These are phyloP conservation scores for Tridacna gigas DNA, from an alignment of 2,888 invertebrate species.

Conservation along the genomic window DNA sequence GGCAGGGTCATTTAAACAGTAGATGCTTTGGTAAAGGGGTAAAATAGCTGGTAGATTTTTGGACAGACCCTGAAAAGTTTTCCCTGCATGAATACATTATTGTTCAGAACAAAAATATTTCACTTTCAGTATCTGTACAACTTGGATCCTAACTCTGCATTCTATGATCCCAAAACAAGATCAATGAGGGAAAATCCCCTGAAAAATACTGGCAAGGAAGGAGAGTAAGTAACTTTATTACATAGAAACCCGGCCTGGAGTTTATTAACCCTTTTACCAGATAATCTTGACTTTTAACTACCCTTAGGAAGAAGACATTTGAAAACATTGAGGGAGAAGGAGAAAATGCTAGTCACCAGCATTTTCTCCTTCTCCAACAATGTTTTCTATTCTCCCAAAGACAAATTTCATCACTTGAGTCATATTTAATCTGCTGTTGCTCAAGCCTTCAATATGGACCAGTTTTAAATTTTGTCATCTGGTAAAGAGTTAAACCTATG, in stretches of 20 bases:
- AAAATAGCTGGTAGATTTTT: no score
- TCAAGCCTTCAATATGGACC: no score
- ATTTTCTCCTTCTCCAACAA: constrained; percentile 12
- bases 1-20: no score
- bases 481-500: background rate
- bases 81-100: no score
- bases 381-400: background rate
- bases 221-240: constrained; percentile 24
- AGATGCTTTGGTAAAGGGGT: no score
- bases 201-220: constrained; percentile 85
- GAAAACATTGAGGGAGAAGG: background rate
- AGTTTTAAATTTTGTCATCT: no score
- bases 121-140: constrained; percentile 92
- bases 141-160: constrained; percentile 98
- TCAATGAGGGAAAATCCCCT: constrained; percentile 99
- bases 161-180: constrained; percentile 99
- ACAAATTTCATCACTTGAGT: no score
- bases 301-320: no score
- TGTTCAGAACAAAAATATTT: no score
- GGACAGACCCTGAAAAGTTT: no score
- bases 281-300: background rate
- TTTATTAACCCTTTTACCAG: background rate
- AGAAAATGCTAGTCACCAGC: background rate
- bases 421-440: no score
- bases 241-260: no score